Base-by-base conservation (phyloP, 2,113 vertebrate species). In the Apus apus region DNA sequence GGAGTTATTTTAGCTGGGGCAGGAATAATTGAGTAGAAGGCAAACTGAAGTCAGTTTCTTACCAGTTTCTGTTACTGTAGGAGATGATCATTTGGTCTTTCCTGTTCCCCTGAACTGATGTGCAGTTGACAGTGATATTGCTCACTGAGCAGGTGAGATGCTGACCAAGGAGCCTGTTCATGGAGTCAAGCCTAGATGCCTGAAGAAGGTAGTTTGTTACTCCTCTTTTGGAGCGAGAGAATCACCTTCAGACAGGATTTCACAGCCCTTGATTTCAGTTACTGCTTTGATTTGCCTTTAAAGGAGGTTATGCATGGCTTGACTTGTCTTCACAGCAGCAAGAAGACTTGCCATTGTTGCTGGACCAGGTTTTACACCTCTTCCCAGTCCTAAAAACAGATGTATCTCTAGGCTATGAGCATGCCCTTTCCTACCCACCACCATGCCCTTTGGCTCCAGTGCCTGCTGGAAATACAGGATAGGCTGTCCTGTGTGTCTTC, bases 21-120 rank as follows among this genome's bases (percentile, higher is more conserved):
- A 65, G 43, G 70, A 94, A 85, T 91, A 95, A 83, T 48, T 67
- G 82, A 91, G 65, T 46, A 85, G 72, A 90, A 94, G 67, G 84
- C 73, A 65, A 92, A 75, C 57, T 74, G 0, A 74, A 93, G 72
- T 74, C 72, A 78, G 3, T 38, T n/a, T n/a, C n/a, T 78, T 89
- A 84, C 3, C 76, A 65, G 30, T n/a, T 64, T 83, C 61, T 85
- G 21, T 78, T 75, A 45, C 79, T 60, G 26, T 46, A 66, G 26
- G 57, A 61, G 71, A 4, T 9, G 32, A 66, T 81, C 25, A 2
- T 30, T 93, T 43, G 60, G 22, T 26, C 38, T 75, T 73, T 66
- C 32, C 23, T 8, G 5, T 60, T 53, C 26, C 32, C n/a, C 43
- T 62, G 38, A 81, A n/a, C 20, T 56, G 23, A 46, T 58, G 54